Evolutionary conservation across 2,113 vertebrate genomes (phyloP).

Genomic region (Gila orcuttii): DNA sequence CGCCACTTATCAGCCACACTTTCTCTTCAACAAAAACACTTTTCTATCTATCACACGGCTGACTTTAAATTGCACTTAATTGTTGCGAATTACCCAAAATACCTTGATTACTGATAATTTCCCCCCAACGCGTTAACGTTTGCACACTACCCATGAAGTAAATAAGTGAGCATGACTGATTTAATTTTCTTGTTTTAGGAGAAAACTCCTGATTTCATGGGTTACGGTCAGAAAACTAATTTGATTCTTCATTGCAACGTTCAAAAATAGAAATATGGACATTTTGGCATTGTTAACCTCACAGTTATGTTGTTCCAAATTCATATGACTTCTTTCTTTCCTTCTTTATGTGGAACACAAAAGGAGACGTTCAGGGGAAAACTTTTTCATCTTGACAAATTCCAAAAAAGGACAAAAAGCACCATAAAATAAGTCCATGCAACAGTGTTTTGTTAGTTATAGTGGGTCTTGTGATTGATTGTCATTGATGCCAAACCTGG

Average conservation of each 20-base stretch:
- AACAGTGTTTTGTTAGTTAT: too few species aligned
- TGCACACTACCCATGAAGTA: conserved; percentile 63
- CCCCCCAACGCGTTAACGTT: conserved; percentile 64
- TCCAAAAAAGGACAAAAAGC: too few species aligned
- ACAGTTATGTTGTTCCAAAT: background rate
- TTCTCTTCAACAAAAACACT: conserved; percentile 50
- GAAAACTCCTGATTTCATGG: conserved; percentile 60
- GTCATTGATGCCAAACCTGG: too few species aligned
- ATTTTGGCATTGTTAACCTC: background rate
- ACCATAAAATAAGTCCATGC: too few species aligned
- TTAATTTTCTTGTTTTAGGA: conserved; percentile 68
- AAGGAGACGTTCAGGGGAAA: too few species aligned
- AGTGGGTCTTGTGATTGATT: too few species aligned
- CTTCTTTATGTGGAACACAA: too few species aligned
- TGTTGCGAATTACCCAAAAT: conserved; percentile 67
- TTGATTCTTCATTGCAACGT: conserved; percentile 58
- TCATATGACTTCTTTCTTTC: background rate
- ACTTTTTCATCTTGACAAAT: too few species aligned
- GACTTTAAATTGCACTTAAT: conserved; percentile 69
- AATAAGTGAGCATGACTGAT: conserved; percentile 64
- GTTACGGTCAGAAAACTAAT: conserved; percentile 64
- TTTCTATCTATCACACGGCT: conserved; percentile 52
- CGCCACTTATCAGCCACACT: conserved; percentile 54
- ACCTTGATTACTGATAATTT: conserved; percentile 70
- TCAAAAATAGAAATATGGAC: background rate